Percentiles rank a stretch among this genome's conserved stretches.
Evolutionary conservation across 2,113 vertebrate genomes (phyloP).

Genomic region (Heteronetta atricapilla): DNA sequence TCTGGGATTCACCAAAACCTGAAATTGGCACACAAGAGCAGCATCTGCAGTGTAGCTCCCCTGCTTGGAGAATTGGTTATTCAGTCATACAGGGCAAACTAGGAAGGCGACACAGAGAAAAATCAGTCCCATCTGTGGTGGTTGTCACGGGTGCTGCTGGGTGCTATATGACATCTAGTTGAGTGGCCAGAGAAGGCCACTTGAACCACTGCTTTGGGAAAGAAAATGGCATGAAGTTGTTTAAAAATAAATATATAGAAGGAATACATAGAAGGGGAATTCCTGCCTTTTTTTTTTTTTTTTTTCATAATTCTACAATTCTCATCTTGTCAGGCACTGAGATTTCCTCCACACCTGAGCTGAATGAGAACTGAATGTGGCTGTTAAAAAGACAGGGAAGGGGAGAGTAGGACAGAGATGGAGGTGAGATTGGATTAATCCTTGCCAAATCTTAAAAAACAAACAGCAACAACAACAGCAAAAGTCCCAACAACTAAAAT

Average conservation of each 20-base stretch:
- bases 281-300: neutral
- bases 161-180: slow-evolving; percentile 7
- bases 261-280: neutral
- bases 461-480: too few species aligned
- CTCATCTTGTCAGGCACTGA: neutral
- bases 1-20: neutral
- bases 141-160: neutral
- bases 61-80: rapidly evolving
- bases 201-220: neutral
- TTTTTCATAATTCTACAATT: neutral
- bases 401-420: neutral
- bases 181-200: neutral
- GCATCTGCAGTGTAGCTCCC: neutral
- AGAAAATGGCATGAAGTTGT: neutral
- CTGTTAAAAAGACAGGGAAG: neutral
- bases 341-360: neutral
- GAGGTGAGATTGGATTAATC: neutral
- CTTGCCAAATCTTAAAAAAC: neutral
- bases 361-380: neutral
- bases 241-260: neutral
- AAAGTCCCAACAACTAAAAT: neutral
- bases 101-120: neutral
- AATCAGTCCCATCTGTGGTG: neutral
- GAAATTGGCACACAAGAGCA: neutral
- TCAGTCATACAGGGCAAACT: neutral